Evolutionary conservation across 2,113 vertebrate species (phyloP).

Genomic region (Natator depressus): DNA sequence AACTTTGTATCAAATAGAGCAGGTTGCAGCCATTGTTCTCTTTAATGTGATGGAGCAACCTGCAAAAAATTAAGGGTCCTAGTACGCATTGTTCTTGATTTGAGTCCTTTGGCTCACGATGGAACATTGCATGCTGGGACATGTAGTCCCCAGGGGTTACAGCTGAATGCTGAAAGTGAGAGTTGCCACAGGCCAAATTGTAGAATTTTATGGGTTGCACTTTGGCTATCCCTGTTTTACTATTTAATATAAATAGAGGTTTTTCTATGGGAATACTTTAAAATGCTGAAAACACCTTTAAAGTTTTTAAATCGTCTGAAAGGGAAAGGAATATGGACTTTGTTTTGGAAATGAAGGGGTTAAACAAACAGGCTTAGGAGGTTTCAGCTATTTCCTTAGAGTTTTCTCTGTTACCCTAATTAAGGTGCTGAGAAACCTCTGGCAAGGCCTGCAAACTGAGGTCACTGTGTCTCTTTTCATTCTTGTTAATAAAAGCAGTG

Average conservation of each 20-base stretch:
- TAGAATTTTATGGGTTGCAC: not conserved
- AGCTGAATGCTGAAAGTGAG: not conserved
- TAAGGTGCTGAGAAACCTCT: not conserved
- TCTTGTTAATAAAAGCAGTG: fast-evolving
- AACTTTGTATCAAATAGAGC: not conserved
- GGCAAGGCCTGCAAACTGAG: not conserved
- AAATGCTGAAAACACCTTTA: not conserved
- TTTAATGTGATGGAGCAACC: fast-evolving
- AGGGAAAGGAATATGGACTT: fast-evolving
- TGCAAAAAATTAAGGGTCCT: fast-evolving
- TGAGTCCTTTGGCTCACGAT: fast-evolving
- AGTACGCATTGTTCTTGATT: fast-evolving
- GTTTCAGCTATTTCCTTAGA: not conserved
- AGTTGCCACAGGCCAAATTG: not conserved
- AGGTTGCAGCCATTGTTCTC: not conserved
- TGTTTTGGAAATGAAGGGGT: not conserved
- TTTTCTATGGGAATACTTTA: not conserved
- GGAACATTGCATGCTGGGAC: not conserved
- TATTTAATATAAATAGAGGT: not conserved
- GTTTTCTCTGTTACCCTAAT: not conserved
- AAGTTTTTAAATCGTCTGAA: not conserved
- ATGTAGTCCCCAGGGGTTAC: not conserved
- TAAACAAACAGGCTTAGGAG: not conserved
- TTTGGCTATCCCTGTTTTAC: not conserved
- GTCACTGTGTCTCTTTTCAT: not conserved